Conservation (phyloP, 2,888 invertebrate species). For the Conomelus anceps region DNA sequence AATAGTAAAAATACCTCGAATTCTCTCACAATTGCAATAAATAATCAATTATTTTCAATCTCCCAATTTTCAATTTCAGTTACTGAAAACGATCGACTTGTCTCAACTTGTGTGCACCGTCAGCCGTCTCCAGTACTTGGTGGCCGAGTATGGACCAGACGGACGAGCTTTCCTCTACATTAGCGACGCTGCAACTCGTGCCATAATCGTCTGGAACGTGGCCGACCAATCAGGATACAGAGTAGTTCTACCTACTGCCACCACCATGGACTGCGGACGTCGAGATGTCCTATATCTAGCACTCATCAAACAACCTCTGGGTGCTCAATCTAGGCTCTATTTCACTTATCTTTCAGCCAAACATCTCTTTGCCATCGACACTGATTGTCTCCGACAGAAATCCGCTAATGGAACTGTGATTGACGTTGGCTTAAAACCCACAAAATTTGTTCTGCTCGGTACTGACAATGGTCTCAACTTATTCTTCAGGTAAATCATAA, state of each 20-base stretch:
- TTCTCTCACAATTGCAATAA: background rate
- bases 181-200: conserved; percentile 61
- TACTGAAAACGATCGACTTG: conserved; percentile 56
- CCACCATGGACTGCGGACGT: conserved; percentile 47
- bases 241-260: conserved; percentile 53
- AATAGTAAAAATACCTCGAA: background rate
- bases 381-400: background rate
- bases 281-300: conserved; percentile 61
- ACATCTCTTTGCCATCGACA: conserved; percentile 7
- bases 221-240: conserved; percentile 55
- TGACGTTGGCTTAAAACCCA: conserved; percentile 6
- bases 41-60: background rate
- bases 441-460: conserved; percentile 5
- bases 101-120: conserved; percentile 50
- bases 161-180: conserved; percentile 44
- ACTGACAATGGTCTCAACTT: conserved; percentile 2
- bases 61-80: conserved; percentile 23
- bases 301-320: conserved; percentile 49
- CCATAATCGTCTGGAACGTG: conserved; percentile 62
- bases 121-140: conserved; percentile 60
- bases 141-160: conserved; percentile 52
- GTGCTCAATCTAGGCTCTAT: conserved; percentile 52
- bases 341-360: conserved; percentile 51
- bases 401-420: background rate
- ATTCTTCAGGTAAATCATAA: conserved; percentile 12